Base-by-base conservation (phyloP, 2,797 vertebrate species). In the Sebastes ruberrimus region DNA sequence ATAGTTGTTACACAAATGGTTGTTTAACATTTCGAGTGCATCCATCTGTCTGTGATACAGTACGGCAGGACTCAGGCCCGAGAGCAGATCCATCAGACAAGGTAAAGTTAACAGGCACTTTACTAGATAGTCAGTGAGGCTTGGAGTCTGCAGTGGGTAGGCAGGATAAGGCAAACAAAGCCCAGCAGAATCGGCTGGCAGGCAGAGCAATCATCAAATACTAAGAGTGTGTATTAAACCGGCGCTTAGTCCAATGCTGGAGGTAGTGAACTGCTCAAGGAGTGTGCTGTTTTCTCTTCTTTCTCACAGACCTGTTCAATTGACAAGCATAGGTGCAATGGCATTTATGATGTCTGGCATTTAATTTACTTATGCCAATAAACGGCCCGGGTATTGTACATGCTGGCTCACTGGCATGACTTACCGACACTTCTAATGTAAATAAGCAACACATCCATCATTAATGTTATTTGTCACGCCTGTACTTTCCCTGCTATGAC, bases 41-140 rank as follows among this genome's bases (percentile, higher is more conserved):
- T 78, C 67, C 27, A 62, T 78, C 70, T 77, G 56, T 74, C 61
- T 82, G 61, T 75, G 63, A 76, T 85, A 83, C 59, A 64, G 71
- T 70, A 33, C 49, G 64, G 38, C 49, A 49, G 27, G 32, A 70
- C 62, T 53, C 8, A 16, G 38, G 33, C 53, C 38, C 10, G 16
- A 74, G 75, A 56, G 59, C 68, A 59, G 74, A 74, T 82, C 69
- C 42, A 76, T 68, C 84, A 68, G 74, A 69, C 35, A 59, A 76
- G 78, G 65, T 82, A 38, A 64, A 63, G 78, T 79, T 71, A 77
- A 55, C 55, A 71, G 55, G 55, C 60, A 66, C 78, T 73, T 66
- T 66, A 52, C 32, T 46, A 25, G 62, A 66, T 66, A 28, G 61
- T 80, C 65, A 76, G 80, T 20, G 52, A 46, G 38, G 13, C 59